Base-by-base conservation (phyloP, 2,113 vertebrate genomes). In the Euleptes europaea region DNA sequence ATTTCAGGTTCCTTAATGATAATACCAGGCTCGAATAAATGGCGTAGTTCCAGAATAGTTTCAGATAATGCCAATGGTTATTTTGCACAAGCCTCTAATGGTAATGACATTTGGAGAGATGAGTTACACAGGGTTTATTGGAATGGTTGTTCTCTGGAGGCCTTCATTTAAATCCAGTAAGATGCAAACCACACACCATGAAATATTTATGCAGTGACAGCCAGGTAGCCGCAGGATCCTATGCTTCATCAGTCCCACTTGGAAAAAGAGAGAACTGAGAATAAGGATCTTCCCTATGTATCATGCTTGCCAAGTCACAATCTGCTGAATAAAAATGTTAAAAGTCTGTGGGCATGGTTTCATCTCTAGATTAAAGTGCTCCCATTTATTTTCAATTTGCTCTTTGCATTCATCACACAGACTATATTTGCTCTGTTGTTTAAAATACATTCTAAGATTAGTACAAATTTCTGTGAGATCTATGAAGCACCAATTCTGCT, bases 131-230 rank as follows among this genome's bases (percentile, higher is more conserved):
- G 23, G 11, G 21, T 69, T 3, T 17, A 40, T 28, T 12, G 78
- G 10, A 0, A 0, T 67, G 10, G 0, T 65, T 33, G 54, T 33
- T 70, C n/a, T 71, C 17, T 3, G 0, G 0, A 74, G 63, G 3
- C 28, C 54, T 89, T 90, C 31, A 3, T 4, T 87, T 90, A 80
- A 40, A 4, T 42, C 21, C 73, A 19, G 28, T 7, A 72, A 82
- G 82, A 35, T 0, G 66, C 17, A 21, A 21, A 42, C 4, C 1
- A 51, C 71, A 54, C 79, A 63, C 57, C 79, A 21, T 84, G 54
- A 14, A 19, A 74, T 0, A 0, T 76, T 49, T 72, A 9, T 5
- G 31, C 44, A 76, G 31, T 42, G 26, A 1, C 28, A 84, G 5
- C 2, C 84, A 70, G 51, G 14, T 21, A 66, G 1, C n/a, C 9